A percentile compares a stretch with the other conserved stretches of the same genome.
Conservation (phyloP, 35 echinoderm and acorn worm species). For the Heliocidaris tuberculata region DNA sequence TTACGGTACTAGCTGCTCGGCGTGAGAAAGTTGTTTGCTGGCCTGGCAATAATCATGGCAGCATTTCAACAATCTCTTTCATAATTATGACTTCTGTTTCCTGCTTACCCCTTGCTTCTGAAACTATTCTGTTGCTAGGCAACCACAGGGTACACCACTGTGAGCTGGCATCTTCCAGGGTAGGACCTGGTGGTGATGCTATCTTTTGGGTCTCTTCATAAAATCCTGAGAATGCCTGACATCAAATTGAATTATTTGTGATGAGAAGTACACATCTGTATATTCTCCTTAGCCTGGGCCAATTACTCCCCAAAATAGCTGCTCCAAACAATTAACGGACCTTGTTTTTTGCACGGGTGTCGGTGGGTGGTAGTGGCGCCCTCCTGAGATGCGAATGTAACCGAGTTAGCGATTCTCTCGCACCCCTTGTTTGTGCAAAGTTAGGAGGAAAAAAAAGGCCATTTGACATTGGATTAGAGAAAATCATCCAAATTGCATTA, state of each 20-base stretch:
- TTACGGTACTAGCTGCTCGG: neutral
- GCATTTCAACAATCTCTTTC: constrained; percentile 14
- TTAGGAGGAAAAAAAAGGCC: constrained; percentile 2
- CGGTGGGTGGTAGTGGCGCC: constrained; percentile 36
- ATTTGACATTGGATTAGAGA: constrained; percentile 22
- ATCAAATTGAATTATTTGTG: constrained; percentile 59
- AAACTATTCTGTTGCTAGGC: constrained; percentile 51
- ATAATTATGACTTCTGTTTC: constrained; percentile 43
- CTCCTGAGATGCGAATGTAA: constrained; percentile 36
- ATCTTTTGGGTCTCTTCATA: constrained; percentile 25
- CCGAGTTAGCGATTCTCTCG: constrained; percentile 40
- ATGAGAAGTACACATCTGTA: constrained; percentile 63
- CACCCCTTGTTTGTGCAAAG: constrained; percentile 41
- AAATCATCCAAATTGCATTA: constrained; percentile 60
- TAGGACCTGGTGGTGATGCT: constrained; percentile 40
- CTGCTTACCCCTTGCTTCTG: neutral
- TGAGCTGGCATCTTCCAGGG: constrained; percentile 36
- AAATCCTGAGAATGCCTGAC: constrained; percentile 43
- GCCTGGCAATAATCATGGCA: neutral
- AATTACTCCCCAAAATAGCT: constrained; percentile 54
- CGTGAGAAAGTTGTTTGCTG: constrained; percentile 15
- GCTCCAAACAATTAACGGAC: constrained; percentile 50
- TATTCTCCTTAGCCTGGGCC: constrained; percentile 51
- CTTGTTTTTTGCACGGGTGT: constrained; percentile 29
- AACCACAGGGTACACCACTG: constrained; percentile 17